Evolutionary conservation across 2,888 invertebrate genomes (phyloP), one percentile per base, ranked within the genome.

Genomic region (Pollenia griseotomentosa): DNA sequence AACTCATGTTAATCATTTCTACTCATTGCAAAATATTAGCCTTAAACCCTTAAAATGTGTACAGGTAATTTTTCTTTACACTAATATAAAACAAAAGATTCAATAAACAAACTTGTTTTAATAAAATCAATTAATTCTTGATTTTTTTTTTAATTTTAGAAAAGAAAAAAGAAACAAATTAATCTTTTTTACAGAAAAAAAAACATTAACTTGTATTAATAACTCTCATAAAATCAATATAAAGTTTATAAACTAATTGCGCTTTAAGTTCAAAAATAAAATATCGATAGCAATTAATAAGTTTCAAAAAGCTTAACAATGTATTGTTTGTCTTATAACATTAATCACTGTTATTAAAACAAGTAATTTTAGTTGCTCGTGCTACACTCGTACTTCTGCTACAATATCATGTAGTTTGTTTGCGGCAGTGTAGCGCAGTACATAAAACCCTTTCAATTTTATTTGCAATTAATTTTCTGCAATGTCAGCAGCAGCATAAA

Each of bases 301-400:
- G 4, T 42, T 55, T 16, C 40, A 42, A 42, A 53, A 53, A 63
- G 33, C 12, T 23, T 11, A 70, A 42, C 10, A 44, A 7, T 40
- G 42, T 73, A 65, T 48, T 57, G 19, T 40, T 40, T 19, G 59
- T 44, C 59, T 23, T 61, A 53, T 6, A 66, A 85, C 14, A 78
- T 81, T 40, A 77, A 81, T 85, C 61, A 77, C 81, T 85, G 57
- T 66, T 66, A 78, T 81, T 66, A 85, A 82, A 66, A 44, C 33
- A 71, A 81, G 71, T 61, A 46, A 59, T 73, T 48, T 48, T 16
- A 1, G 33, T 78, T 66, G 55, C 33, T n/a, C 44, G 16, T 55
- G 14, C 33, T 61, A 42, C 48, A 11, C 48, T 61, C 23, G 57
- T n/a, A 57, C 33, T 33, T 6, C 6, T 33, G 33, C 6, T 33